Evolutionary conservation across 2,113 vertebrate genomes (phyloP).

Genomic region (Pelusios castaneus): DNA sequence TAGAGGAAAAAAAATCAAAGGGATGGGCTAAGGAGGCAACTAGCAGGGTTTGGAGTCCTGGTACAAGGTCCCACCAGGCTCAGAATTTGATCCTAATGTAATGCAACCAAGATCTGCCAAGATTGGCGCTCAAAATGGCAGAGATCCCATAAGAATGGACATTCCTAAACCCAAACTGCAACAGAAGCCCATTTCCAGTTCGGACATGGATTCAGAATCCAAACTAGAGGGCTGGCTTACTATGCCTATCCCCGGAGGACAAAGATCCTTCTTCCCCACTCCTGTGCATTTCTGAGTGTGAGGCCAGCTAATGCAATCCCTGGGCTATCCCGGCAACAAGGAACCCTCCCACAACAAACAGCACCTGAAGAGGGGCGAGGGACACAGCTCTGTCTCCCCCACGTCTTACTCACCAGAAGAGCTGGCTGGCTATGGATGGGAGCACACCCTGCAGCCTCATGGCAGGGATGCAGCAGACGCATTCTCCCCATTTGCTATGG

Average conservation of each 20-base stretch:
- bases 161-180: neutral
- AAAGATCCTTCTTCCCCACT: neutral
- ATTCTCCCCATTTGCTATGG: neutral
- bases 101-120: neutral
- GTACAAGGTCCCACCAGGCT: neutral
- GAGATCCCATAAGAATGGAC: neutral
- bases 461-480: neutral
- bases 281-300: neutral
- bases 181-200: neutral
- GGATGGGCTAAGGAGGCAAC: neutral
- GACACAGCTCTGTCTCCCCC: neutral
- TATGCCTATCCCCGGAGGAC: neutral
- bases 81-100: neutral
- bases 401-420: neutral
- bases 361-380: neutral
- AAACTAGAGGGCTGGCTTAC: neutral
- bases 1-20: neutral
- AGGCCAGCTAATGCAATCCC: neutral
- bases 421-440: neutral
- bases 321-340: neutral
- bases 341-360: neutral
- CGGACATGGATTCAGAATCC: neutral
- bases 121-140: neutral
- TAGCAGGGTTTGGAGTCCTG: neutral
- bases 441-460: neutral